A percentile compares a stretch with the other conserved stretches of the same genome.
These are phyloP conservation scores for Microcebus griseorufus DNA, from an alignment of 2,113 vertebrate genomes.

Conservation along the genomic window DNA sequence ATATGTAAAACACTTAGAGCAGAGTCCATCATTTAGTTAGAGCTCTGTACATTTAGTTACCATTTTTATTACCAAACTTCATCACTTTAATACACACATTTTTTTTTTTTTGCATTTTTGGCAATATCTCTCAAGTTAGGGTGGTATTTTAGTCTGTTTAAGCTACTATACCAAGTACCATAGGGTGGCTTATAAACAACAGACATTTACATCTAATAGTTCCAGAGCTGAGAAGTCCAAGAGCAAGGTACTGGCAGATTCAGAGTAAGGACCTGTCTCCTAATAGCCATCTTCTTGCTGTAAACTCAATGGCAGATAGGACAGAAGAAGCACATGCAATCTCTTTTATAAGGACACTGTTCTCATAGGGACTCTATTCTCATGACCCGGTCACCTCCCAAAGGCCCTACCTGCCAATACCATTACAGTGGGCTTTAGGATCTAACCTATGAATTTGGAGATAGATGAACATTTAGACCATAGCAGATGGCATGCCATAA, in stretches of 20 bases:
- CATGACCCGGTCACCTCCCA: not conserved
- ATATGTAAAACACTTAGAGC: not conserved
- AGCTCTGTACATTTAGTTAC: not conserved
- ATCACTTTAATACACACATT: not conserved
- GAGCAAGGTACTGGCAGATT: not conserved
- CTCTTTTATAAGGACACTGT: not conserved
- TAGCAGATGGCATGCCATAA: not conserved
- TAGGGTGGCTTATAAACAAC: not conserved
- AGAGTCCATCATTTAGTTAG: not conserved
- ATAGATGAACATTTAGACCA: not conserved
- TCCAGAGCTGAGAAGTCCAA: not conserved
- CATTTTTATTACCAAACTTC: not conserved
- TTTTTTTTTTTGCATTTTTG: not conserved
- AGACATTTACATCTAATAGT: not conserved
- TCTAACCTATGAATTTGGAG: not conserved
- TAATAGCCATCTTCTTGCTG: fast-evolving
- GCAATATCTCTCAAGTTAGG: not conserved
- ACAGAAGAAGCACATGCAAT: not conserved
- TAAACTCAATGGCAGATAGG: not conserved
- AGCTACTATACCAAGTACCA: not conserved
- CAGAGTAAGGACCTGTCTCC: not conserved
- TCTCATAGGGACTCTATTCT: not conserved
- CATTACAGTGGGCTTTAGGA: not conserved
- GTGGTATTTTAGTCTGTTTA: not conserved
- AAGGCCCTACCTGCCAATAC: not conserved